Base-by-base conservation (phyloP, 2,113 vertebrate genomes). In the Octodon degus region DNA sequence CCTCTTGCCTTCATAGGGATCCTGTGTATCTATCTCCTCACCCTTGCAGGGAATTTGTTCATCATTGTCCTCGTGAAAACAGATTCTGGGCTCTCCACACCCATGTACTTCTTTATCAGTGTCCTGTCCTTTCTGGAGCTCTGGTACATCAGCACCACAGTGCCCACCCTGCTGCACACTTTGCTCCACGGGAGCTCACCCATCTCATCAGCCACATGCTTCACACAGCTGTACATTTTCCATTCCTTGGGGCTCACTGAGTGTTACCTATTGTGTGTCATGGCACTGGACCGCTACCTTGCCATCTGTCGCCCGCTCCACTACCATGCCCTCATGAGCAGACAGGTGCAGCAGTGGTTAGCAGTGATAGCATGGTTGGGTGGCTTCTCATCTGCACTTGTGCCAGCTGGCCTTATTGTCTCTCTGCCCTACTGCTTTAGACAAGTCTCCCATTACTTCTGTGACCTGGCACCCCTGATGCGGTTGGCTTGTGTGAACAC, bases 241-340 rank as follows among this genome's bases (percentile, higher is more conserved):
- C 95, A 94, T 25, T 96, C 96, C 6, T 62, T 98, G 12, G 97
- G 94, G 5, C 83, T 97, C 43, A 93, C 96, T 0, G 97, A 97
- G 37, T 97, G 96, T 10, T 94, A 93, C 27, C 55, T 98, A 7
- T 22, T 98, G n/a, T 65, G 72, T 1, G 37, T 94, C 60, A 98
- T 98, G 97, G 97, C 97, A 0, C 92, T 97, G 79, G 98, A 98
- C 37, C 90, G 97, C 50, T 98, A 97, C 24, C 50, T 97, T 17
- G 98, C 97, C 34, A 97, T 98, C 79, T 98, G 97, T 34, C 83
- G 9, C 47, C 98, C 98, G 2, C 91, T 97, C 30, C 94, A 79
- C 63, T 97, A 98, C 74, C 72, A 87, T 0, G 27, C 58, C 0
- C 87, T 97, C 40, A 97, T 98, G 97, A 96, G 43, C 53, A 87